Evolutionary conservation across 1,140 invertebrate species (phyloP).

Genomic region (Caenorhabditis inopinata): DNA sequence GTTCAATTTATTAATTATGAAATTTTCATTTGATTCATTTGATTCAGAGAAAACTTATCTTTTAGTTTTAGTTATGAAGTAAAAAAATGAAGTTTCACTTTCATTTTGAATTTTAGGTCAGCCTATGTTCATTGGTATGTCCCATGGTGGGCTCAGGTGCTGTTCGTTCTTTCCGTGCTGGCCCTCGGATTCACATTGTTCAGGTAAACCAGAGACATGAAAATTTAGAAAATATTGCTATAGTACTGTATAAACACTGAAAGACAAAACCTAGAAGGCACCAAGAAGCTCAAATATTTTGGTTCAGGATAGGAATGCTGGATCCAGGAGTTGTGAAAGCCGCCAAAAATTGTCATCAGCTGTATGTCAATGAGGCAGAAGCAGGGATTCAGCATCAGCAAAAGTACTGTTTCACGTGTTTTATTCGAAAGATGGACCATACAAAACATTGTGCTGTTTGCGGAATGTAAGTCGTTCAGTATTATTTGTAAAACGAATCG

Average conservation of each 20-base stretch:
- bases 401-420: conserved; percentile 41
- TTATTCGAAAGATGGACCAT: not conserved
- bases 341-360: not conserved
- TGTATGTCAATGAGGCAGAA: conserved; percentile 7
- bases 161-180: conserved; percentile 24
- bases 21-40: no score
- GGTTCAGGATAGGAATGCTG: not conserved
- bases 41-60: no score
- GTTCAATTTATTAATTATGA: no score
- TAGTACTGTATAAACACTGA: no score
- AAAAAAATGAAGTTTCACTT: no score
- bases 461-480: not conserved
- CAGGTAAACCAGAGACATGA: not conserved
- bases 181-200: conserved; percentile 3
- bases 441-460: conserved; percentile 39
- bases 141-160: conserved; percentile 42
- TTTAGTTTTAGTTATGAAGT: no score
- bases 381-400: not conserved
- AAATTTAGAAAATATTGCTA: no score
- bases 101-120: conserved; percentile 34
- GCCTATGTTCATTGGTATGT: conserved; percentile 34
- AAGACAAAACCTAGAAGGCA: no score
- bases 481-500: not conserved
- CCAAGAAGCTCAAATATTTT: no score
- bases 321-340: conserved; percentile 28